Base-by-base conservation (phyloP, 2,888 invertebrate species). In the Drosophila flavopinicola region DNA sequence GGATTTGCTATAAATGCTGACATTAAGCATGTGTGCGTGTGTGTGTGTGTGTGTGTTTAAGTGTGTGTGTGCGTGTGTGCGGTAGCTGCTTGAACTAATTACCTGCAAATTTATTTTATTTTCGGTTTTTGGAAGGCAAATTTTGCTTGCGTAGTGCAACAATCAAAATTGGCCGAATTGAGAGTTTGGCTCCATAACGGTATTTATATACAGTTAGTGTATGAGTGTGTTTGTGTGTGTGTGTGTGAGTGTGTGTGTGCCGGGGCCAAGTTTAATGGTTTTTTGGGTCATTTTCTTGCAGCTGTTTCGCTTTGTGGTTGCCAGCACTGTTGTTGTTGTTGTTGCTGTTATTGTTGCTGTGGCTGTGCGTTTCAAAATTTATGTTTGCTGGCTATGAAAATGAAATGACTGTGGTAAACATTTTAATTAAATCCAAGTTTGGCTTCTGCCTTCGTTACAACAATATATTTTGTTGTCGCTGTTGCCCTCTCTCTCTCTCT, bases 351-450 rank as follows among this genome's bases (percentile, higher is more conserved):
- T 44, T 68, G 47, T 27, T 67, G 53, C n/a, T 64, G 51, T 60
- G 44, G 66, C 63, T 75, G 69, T 82, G 75, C 78, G 73, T 73
- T 78, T 78, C 78, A 87, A 87, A 83, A 83, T 82, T 82, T 82
- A 83, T 87, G 82, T 82, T 87, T 83, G 85, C 70, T 69, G 83
- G 85, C 85, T 79, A 83, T 85, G 86, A 83, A 82, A 83, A 83
- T 87, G 87, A 83, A 83, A 83, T 83, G 83, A 85, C 85, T 83
- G 83, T 82, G 83, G 83, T 83, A 82, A 83, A 83, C 83, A 87
- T 83, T 83, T 83, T 83, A 83, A 83, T 83, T 83, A 83, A 83
- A 83, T 87, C 87, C 83, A 83, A 83, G 83, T 83, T 83, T 82
- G 87, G 80, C 87, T 86, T 80, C 76, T 84, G 86, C 79, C 86